Evolutionary conservation across 2,888 invertebrate species (phyloP), one percentile per base, ranked within the genome.

Genomic region (Petrophora chlorosata): DNA sequence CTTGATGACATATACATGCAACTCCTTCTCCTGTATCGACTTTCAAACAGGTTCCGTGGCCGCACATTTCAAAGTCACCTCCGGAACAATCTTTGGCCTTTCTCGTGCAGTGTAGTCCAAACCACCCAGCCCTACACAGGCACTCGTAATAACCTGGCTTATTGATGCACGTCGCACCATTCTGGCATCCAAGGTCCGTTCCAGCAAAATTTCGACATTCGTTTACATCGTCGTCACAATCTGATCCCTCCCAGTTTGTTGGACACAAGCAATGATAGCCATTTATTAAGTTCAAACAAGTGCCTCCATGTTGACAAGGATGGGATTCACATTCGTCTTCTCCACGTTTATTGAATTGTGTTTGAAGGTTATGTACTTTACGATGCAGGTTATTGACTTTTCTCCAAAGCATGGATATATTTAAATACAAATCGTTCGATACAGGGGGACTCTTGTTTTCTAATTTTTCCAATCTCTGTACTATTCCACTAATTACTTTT

Each of bases 151-250:
- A 91, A 42, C 98, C 98, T 1, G 92, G 93, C 45, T 91, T 92
- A 76, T 98, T 98, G 13, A 93, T 80, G 70, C 98, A 98, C 2
- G 94, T 94, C 0, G 95, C 98, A 8, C 95, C 95, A 84, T 98
- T 97, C 85, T 98, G 98, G 77, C 98, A 98, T 1, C 97, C 98
- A 29, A 96, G 89, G 73, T 96, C 97, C 0, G 97, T 97, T 17
- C 96, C 97, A 4, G 92, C 91, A 69, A 94, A 96, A 63, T 92
- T 91, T 0, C 91, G 88, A 77, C 98, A 98, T 85, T 98, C 98
- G 72, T 98, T 95, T 0, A 98, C 95, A 77, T 98, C 98, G 1
- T 80, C 76, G 35, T 93, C 92, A 77, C 98, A 98, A 54, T 85
- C 73, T 29, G 64, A 65, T 33, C 89, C 89, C 73, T 97, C 95